phyloP scores from a whole-genome alignment of 2,113 vertebrate species.

The Herpailurus yagouaroundi region DNA sequence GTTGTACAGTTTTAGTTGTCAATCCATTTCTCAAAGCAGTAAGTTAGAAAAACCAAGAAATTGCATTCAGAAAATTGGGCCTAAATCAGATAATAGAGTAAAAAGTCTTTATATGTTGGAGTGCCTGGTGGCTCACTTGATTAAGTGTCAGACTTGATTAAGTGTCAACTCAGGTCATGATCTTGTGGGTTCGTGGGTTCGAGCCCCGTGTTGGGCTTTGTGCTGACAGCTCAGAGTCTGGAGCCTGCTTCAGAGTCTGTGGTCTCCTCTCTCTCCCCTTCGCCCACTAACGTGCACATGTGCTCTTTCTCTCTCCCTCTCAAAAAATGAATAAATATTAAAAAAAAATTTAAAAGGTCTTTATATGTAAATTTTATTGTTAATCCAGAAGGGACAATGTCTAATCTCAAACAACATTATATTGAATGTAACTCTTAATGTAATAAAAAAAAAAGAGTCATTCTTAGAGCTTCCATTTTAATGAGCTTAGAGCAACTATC shows the following conservation, averaged over 20 bases:
- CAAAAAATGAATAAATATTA: too few species aligned
- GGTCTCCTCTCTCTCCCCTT: too few species aligned
- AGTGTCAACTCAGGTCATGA: too few species aligned
- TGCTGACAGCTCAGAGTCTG: too few species aligned
- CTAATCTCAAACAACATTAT: background rate
- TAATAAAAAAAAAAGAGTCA: background rate
- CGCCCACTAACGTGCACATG: too few species aligned
- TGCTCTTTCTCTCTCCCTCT: too few species aligned
- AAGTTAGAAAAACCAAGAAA: constrained; percentile 1
- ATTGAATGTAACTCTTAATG: background rate
- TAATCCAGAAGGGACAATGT: background rate
- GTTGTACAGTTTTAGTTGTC: background rate
- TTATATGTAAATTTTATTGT: constrained; percentile 21
- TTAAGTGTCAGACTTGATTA: too few species aligned
- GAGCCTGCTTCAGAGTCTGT: too few species aligned
- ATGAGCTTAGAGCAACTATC: background rate
- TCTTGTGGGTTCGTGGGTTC: too few species aligned
- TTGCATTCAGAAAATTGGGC: background rate
- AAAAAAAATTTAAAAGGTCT: background rate
- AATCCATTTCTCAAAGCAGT: background rate
- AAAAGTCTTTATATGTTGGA: background rate
- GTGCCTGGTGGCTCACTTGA: too few species aligned
- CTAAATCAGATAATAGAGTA: background rate
- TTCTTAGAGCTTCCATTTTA: constrained; percentile 32
- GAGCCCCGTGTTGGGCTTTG: too few species aligned